Base-by-base conservation (phyloP, 2,888 invertebrate genomes). In the Parascotia fuliginaria region DNA sequence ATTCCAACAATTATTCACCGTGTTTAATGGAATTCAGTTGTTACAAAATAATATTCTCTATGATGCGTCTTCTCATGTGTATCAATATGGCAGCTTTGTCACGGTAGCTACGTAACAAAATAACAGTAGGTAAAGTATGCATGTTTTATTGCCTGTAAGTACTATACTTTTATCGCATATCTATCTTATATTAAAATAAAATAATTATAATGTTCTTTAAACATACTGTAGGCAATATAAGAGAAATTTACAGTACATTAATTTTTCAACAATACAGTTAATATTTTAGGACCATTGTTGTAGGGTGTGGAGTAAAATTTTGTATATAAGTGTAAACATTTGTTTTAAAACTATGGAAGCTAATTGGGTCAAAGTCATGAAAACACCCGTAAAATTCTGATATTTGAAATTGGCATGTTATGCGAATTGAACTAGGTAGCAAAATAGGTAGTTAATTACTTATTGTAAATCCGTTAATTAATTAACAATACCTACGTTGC, bases 1-100 rank as follows among this genome's bases (percentile, higher is more conserved):
- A 63, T 59, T 60, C 49, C 43, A 53, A 51, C 54, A 65, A 67
- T 70, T 67, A 62, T 62, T 60, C 53, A 59, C 63, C 52, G 55
- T 55, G 54, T 59, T 67, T 64, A 66, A 70, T 65, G 62, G 64
- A 60, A 53, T 66, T 47, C 64, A 59, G 63, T 47, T 56, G 61
- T 72, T 71, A 65, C 61, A 49, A 64, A 72, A 68, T 64, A 55
- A 66, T 59, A 41, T 58, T 65, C 54, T 65, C 59, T 55, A 57
- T 58, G 48, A 50, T 65, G 42, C 49, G 42, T 54, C 44, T 29
- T 60, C 43, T 59, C 58, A 63, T 52, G 57, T 63, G 47, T 34
- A 53, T 51, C 51, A 37, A 42, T 54, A 52, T 52, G 48, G 49
- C 39, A 19, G 42, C 56, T 65, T 60, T 59, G 54, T 61, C 54